These are phyloP conservation scores for Callionymus lyra DNA, from an alignment of 2,113 vertebrate species.

Conservation along the genomic window DNA sequence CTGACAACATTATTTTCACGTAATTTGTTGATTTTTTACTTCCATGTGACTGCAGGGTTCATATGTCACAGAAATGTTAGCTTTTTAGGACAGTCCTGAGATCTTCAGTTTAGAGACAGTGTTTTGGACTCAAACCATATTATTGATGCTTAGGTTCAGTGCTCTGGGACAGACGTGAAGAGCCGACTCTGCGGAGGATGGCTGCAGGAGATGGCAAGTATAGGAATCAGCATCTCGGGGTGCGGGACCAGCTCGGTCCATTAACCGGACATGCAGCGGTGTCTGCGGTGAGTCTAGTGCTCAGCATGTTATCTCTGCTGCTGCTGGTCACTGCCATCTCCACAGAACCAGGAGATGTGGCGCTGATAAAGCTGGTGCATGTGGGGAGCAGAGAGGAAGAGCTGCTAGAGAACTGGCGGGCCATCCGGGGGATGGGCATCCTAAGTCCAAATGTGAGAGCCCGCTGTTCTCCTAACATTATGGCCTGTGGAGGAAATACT, in stretches of 20 bases:
- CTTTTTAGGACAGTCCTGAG: too few species aligned
- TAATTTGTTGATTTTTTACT: too few species aligned
- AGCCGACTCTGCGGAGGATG: slow-evolving; percentile 36
- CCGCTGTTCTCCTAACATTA: slow-evolving; percentile 77
- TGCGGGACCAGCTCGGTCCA: slow-evolving; percentile 24
- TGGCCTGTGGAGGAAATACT: slow-evolving; percentile 82
- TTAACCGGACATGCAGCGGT: slow-evolving; percentile 68
- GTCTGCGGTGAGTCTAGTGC: slow-evolving; percentile 71
- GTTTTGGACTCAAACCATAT: too few species aligned
- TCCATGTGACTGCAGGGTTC: too few species aligned
- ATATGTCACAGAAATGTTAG: too few species aligned
- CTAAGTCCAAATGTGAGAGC: slow-evolving; percentile 76
- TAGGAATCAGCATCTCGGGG: slow-evolving; percentile 16
- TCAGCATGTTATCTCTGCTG: slow-evolving; percentile 68
- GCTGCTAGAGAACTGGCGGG: slow-evolving; percentile 76
- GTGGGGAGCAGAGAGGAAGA: slow-evolving; percentile 70
- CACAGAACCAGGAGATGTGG: slow-evolving; percentile 66
- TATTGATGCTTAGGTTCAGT: too few species aligned
- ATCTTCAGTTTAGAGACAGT: too few species aligned
- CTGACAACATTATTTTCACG: too few species aligned
- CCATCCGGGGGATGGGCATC: slow-evolving; percentile 78
- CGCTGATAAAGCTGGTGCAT: slow-evolving; percentile 66
- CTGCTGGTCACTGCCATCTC: slow-evolving; percentile 77
- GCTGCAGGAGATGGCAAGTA: slow-evolving; percentile 42
- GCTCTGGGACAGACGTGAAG: slow-evolving; percentile 18